These are phyloP conservation scores for Valencia hispanica DNA, from an alignment of 2,797 vertebrate species.

Conservation along the genomic window DNA sequence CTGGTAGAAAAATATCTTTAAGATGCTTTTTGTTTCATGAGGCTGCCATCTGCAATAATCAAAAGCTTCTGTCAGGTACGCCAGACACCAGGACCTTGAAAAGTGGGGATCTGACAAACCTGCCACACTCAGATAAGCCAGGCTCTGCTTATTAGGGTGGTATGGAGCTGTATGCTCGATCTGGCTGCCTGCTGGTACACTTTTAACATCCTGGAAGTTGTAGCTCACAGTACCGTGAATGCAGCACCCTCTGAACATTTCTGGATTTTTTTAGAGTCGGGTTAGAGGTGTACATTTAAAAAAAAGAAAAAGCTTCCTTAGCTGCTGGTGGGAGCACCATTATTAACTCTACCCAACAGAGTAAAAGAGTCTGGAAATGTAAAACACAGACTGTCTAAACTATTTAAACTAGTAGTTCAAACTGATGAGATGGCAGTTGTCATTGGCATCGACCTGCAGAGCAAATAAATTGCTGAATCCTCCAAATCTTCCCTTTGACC, in stretches of 20 bases:
- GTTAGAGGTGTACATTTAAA: not conserved
- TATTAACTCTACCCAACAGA: not conserved
- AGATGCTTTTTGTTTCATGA: slow-evolving; percentile 18
- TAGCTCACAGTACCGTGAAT: slow-evolving; percentile 11
- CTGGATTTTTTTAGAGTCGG: not conserved
- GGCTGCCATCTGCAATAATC: slow-evolving; percentile 60
- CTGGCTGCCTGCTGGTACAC: slow-evolving; percentile 28
- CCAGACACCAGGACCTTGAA: slow-evolving; percentile 56
- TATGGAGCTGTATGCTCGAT: slow-evolving; percentile 22
- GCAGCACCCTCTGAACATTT: slow-evolving; percentile 22
- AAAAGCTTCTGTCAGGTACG: slow-evolving; percentile 69
- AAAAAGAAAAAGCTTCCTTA: not conserved
- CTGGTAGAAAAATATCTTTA: slow-evolving; percentile 35
- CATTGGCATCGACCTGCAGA: not conserved
- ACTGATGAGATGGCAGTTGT: not conserved
- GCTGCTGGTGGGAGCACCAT: not conserved
- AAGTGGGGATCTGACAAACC: slow-evolving; percentile 38
- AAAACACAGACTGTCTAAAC: not conserved
- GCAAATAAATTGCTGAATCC: not conserved
- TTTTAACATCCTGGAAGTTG: slow-evolving; percentile 22
- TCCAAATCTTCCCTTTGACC: too few species aligned
- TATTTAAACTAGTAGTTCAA: not conserved
- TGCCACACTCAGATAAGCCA: slow-evolving; percentile 62
- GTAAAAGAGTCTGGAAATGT: not conserved
- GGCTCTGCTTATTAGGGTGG: slow-evolving; percentile 66